Base-by-base conservation (phyloP, 2,113 vertebrate genomes). In the Dromas ardeola region DNA sequence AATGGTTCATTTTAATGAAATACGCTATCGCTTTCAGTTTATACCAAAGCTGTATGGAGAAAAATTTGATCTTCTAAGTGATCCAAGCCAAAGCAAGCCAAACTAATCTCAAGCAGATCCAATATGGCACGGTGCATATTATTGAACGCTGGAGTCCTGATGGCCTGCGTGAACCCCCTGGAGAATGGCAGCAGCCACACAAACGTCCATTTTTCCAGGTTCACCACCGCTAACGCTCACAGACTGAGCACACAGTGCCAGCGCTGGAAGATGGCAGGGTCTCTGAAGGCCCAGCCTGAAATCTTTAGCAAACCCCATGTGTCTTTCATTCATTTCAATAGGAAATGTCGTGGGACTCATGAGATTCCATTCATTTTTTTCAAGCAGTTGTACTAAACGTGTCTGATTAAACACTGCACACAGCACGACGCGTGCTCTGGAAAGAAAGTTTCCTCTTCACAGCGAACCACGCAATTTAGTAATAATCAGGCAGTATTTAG, bases 261-360 rank as follows among this genome's bases (percentile, higher is more conserved):
- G 62, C 2, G 18, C 70, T 95, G 87, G 56, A 62, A 94, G 81
- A 66, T 47, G 3, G 56, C 77, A 53, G 49, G 61, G 92, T 97
- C 96, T 97, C 96, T 81, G 88, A 88, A 95, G 96, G 70, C 95
- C 82, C 86, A 90, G 88, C 52, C 65, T 93, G 94, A 88, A 90
- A 93, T 93, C 65, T 85, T 95, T 32, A 88, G 89, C 95, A 97
- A 96, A 91, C 93, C 97, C 94, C 97, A 89, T 90, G 96, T 94
- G 96, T 80, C 73, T 93, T 88, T 74, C 96, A 97, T 97, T 95
- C 91, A 96, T 94, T 97, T 96, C 95, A 84, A 80, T 65, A 92
- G 94, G 85, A 93, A 89, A 88, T 15, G 10, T 71, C 59, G 19
- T 81, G 85, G 91, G 95, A 96, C 89, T 97, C 49, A 0, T 81